phyloP scores from a whole-genome alignment of 2,888 invertebrate genomes.

The Himalopsyche tibetana region DNA sequence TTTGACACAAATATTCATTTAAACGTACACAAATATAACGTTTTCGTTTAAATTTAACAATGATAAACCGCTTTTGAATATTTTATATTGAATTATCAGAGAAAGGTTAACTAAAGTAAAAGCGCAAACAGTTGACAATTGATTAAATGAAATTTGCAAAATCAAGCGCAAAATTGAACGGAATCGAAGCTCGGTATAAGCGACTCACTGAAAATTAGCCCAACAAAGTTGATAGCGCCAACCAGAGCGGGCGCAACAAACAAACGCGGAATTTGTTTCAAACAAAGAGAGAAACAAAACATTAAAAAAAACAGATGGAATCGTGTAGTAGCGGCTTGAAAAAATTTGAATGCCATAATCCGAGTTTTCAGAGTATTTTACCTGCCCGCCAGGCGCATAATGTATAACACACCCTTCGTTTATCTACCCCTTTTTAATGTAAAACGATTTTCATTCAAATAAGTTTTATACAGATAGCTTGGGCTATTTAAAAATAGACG shows the following conservation, averaged over 20 bases:
- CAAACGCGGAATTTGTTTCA: slow-evolving; percentile 64
- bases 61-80: too few relatives aligned
- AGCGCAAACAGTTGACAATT: slow-evolving; percentile 46
- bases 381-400: background rate
- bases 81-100: too few relatives aligned
- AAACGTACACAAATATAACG: too few relatives aligned
- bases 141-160: slow-evolving; percentile 50
- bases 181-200: slow-evolving; percentile 38
- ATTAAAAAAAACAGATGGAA: slow-evolving; percentile 28
- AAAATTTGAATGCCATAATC: slow-evolving; percentile 59
- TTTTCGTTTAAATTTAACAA: too few relatives aligned
- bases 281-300: slow-evolving; percentile 49
- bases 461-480: slow-evolving; percentile 17
- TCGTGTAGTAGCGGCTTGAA: background rate
- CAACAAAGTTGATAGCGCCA: slow-evolving; percentile 61
- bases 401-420: slow-evolving; percentile 19
- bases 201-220: slow-evolving; percentile 50
- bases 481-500: background rate
- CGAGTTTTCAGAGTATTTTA: slow-evolving; percentile 50
- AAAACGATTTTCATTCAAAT: slow-evolving; percentile 36
- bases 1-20: too few relatives aligned
- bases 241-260: slow-evolving; percentile 64
- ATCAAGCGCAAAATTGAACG: slow-evolving; percentile 44
- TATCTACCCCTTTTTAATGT: slow-evolving; percentile 18
- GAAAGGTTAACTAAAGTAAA: too few relatives aligned